Conservation (phyloP, 2,888 invertebrate species). For the Nebria brevicollis region DNA sequence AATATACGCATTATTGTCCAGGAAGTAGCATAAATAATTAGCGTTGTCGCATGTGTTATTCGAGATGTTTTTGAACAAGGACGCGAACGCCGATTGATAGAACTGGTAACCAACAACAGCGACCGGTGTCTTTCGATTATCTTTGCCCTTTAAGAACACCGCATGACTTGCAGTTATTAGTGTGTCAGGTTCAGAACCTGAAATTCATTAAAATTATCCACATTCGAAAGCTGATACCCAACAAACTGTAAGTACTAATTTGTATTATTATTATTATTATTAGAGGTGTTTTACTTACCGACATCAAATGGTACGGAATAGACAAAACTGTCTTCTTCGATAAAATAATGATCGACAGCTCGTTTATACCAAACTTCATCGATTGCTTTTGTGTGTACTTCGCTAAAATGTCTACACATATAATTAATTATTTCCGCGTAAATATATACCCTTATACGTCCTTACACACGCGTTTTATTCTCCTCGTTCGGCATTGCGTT, state of each 20-base stretch:
- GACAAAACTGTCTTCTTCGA: slow-evolving; percentile 82
- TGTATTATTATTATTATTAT: not conserved
- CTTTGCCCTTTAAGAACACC: slow-evolving; percentile 68
- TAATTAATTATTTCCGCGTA: slow-evolving; percentile 11
- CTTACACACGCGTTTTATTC: slow-evolving; percentile 53
- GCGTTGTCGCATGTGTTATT: slow-evolving; percentile 62
- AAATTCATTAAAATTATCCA: slow-evolving; percentile 2
- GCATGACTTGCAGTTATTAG: slow-evolving; percentile 89
- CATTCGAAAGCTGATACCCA: not conserved
- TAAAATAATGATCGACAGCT: slow-evolving; percentile 86
- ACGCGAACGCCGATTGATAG: slow-evolving; percentile 79
- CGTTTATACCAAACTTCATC: slow-evolving; percentile 91
- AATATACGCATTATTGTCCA: slow-evolving; percentile 92
- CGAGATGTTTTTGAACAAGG: slow-evolving; percentile 85
- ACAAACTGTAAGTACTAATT: not conserved
- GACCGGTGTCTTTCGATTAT: slow-evolving; percentile 68
- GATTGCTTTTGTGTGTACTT: slow-evolving; percentile 79
- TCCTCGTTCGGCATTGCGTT: slow-evolving; percentile 59
- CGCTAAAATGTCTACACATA: slow-evolving; percentile 74
- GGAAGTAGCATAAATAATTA: slow-evolving; percentile 78
- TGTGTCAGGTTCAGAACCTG: slow-evolving; percentile 66
- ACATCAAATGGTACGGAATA: slow-evolving; percentile 80
- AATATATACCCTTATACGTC: slow-evolving; percentile 7
- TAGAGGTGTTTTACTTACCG: slow-evolving; percentile 55
- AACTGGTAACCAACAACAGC: slow-evolving; percentile 86